A percentile compares a stretch with the other conserved stretches of the same genome.
phyloP scores from a whole-genome alignment of 2,888 invertebrate species.

The Mythimna albipuncta region DNA sequence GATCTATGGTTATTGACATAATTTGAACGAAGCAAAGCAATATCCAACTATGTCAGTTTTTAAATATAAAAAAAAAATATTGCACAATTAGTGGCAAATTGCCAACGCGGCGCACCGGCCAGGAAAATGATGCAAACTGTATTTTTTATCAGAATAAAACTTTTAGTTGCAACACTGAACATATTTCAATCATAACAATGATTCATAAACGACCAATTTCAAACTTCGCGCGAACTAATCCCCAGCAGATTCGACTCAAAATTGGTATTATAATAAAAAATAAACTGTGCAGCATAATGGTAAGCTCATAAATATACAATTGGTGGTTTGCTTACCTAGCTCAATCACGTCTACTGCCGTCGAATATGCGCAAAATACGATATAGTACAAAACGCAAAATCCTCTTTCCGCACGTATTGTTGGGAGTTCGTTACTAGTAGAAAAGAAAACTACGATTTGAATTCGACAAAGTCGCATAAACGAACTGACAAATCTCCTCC shows the following conservation, averaged over 20 bases:
- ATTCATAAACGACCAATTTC: conserved; percentile 49
- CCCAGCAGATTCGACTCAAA: conserved; percentile 56
- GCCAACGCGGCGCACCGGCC: conserved; percentile 39
- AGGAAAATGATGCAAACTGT: conserved; percentile 38
- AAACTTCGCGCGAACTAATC: conserved; percentile 52
- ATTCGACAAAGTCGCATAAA: conserved; percentile 85
- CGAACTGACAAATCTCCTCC: conserved; percentile 86
- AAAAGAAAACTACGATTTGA: conserved; percentile 86
- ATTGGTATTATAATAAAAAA: conserved; percentile 59
- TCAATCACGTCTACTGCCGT: conserved; percentile 85
- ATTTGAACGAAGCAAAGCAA: conserved; percentile 31
- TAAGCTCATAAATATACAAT: conserved; percentile 90
- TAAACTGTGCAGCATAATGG: conserved; percentile 75
- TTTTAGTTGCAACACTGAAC: conserved; percentile 36
- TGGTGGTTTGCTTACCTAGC: conserved; percentile 84
- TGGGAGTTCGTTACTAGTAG: conserved; percentile 85
- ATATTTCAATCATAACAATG: conserved; percentile 53
- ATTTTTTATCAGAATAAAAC: conserved; percentile 38
- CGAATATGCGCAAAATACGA: conserved; percentile 82
- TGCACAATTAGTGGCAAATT: conserved; percentile 56
- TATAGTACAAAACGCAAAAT: conserved; percentile 75
- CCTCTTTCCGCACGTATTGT: conserved; percentile 88
- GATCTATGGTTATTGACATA: conserved; percentile 42
- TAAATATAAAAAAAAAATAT: conserved; percentile 46
- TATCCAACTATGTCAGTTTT: conserved; percentile 36